A percentile compares a stretch with the other conserved stretches of the same genome.
phyloP scores from a whole-genome alignment of 1,140 invertebrate species.

The Aphelinus atriplicis region DNA sequence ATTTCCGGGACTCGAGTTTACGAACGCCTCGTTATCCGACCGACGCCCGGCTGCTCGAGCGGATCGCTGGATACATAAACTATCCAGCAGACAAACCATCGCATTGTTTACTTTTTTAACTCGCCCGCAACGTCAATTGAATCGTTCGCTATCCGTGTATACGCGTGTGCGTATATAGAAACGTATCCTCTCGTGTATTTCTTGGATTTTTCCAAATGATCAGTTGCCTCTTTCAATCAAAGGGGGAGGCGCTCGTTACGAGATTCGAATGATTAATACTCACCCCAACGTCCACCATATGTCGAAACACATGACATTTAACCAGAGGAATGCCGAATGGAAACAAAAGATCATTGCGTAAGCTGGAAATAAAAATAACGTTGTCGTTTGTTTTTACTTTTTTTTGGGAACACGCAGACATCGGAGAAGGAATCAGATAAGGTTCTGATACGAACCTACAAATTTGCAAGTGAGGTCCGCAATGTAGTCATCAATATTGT shows the following conservation, averaged over 20 bases:
- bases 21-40: constrained; percentile 12
- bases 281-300: constrained; percentile 73
- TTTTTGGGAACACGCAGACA: too few relatives aligned
- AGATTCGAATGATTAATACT: constrained; percentile 37
- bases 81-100: not conserved
- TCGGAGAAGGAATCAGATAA: too few relatives aligned
- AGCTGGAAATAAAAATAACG: constrained; percentile 39
- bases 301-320: constrained; percentile 77
- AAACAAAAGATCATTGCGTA: constrained; percentile 59
- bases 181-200: too few relatives aligned
- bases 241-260: too few relatives aligned
- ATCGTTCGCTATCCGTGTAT: too few relatives aligned
- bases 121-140: too few relatives aligned
- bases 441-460: constrained; percentile 47
- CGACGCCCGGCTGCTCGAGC: not conserved
- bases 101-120: constrained; percentile 17
- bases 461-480: constrained; percentile 42
- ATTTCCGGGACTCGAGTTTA: constrained; percentile 19
- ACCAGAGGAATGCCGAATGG: constrained; percentile 76
- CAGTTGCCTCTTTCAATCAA: too few relatives aligned
- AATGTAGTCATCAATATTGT: not conserved
- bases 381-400: too few relatives aligned
- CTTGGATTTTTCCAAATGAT: too few relatives aligned
- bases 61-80: constrained; percentile 23
- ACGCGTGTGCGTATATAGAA: too few relatives aligned